These are phyloP conservation scores for western clawed frog (Xenopus tropicalis) DNA, from an alignment of 2,113 vertebrate species.

Conservation along the genomic window UCB_Xtro_10.0 CM004443.2:28140501-28141000, in stretches of 20 bases:
- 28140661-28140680: no score
- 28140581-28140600: no score
- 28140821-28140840: slow-evolving; percentile 59
- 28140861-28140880: slow-evolving; percentile 37
- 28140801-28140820: slow-evolving; percentile 49
- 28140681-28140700: no score
- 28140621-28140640: no score
- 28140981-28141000: slow-evolving; percentile 28
- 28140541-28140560: no score
- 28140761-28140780: neutral
- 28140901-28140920: slow-evolving; percentile 65
- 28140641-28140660: no score
- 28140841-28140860: slow-evolving; percentile 63
- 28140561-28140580: no score
- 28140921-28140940: slow-evolving; percentile 71
- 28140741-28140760: neutral
- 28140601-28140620: no score
- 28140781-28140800: slow-evolving; percentile 64
- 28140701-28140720: no score
- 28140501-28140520: no score
- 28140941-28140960: slow-evolving; percentile 53
- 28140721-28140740: neutral
- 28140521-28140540: no score
- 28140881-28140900: slow-evolving; percentile 60
- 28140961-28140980: neutral